These are phyloP conservation scores for Coracias cyanogaster DNA, from an alignment of 2,797 vertebrate species.

Conservation along the genomic window DNA sequence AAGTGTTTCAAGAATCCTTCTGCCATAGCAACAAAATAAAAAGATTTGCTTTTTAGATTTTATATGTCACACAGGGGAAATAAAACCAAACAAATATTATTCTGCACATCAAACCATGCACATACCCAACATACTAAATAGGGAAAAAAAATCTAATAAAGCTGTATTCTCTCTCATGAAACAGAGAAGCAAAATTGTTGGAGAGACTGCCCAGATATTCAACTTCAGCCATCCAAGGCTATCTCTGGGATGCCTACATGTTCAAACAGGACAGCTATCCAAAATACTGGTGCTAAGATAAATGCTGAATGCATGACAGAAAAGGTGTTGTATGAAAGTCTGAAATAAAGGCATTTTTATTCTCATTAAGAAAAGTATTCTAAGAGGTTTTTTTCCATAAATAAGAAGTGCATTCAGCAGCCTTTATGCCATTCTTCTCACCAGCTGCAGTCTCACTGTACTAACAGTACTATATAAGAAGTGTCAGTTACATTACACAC, in stretches of 20 bases:
- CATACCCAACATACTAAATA: slow-evolving; percentile 51
- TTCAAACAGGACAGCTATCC: neutral
- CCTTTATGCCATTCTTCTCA: neutral
- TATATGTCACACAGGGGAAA: slow-evolving; percentile 63
- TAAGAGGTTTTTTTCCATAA: neutral
- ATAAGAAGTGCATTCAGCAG: neutral
- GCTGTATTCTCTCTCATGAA: slow-evolving; percentile 57
- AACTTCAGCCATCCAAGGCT: neutral
- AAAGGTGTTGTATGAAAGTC: neutral
- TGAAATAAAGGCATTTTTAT: neutral
- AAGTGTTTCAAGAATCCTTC: slow-evolving; percentile 55
- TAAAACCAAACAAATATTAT: slow-evolving; percentile 61
- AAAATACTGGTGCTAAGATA: neutral
- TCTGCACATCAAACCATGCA: slow-evolving; percentile 54
- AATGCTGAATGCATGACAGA: neutral
- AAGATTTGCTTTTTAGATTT: slow-evolving; percentile 63
- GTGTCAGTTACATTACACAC: neutral
- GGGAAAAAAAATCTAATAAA: slow-evolving; percentile 53
- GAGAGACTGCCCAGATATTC: slow-evolving; percentile 55
- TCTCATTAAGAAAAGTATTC: neutral
- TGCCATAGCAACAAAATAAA: slow-evolving; percentile 55
- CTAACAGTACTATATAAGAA: neutral
- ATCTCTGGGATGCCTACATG: slow-evolving; percentile 16
- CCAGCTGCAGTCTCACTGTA: neutral
- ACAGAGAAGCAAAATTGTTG: slow-evolving; percentile 47